phyloP scores from a whole-genome alignment of 2,888 invertebrate species.

The Stenichneumon culpator region DNA sequence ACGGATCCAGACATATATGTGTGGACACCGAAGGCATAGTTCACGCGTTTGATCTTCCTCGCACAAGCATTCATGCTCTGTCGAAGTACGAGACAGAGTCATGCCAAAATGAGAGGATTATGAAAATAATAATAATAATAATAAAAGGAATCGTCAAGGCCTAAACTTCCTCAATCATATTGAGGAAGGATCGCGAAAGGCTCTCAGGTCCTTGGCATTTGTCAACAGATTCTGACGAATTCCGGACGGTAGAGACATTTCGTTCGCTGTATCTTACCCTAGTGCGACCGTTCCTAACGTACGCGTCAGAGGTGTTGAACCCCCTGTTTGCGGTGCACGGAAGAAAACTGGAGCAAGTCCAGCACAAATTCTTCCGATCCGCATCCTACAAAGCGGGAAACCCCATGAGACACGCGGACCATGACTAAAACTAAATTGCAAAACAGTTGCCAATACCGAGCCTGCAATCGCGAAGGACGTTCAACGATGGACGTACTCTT shows the following conservation, averaged over 20 bases:
- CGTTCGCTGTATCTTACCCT: no score
- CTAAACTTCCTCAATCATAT: no score
- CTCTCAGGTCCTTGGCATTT: background rate
- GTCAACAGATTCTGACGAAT: background rate
- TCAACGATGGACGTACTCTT: background rate
- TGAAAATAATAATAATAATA: background rate
- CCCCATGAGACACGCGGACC: background rate
- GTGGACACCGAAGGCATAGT: slow-evolving; percentile 93
- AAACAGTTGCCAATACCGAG: background rate
- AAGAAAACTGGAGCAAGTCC: no score
- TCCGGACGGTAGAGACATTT: no score
- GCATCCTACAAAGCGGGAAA: background rate
- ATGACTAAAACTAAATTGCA: background rate
- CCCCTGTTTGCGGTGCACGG: no score
- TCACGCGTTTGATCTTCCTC: slow-evolving; percentile 89
- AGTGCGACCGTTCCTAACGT: no score
- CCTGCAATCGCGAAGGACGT: background rate
- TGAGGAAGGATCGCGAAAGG: background rate
- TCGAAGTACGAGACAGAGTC: slow-evolving; percentile 88
- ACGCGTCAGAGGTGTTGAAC: no score
- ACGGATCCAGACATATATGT: slow-evolving; percentile 91
- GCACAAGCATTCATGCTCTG: slow-evolving; percentile 92
- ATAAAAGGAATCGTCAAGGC: no score
- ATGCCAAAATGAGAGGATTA: slow-evolving; percentile 91
- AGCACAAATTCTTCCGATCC: background rate